phyloP scores from a whole-genome alignment of 1,140 invertebrate genomes.

The Temnothorax nylanderi region DNA sequence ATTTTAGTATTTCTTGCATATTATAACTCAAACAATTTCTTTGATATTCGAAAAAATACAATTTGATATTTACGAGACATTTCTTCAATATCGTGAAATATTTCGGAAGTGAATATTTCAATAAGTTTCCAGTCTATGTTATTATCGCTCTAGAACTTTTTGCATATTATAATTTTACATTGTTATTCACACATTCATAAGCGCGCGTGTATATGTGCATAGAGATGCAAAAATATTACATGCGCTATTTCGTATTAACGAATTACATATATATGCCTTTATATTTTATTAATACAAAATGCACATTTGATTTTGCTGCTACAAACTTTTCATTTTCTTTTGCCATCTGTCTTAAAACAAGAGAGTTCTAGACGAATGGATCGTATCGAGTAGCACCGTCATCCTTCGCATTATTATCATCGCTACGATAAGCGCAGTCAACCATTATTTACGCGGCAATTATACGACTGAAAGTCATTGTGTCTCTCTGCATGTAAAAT shows the following conservation, averaged over 20 bases:
- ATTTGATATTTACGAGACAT: background rate
- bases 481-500: slow-evolving; percentile 56
- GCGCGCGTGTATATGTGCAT: background rate
- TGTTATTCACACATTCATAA: background rate
- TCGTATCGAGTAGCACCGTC: slow-evolving; percentile 60
- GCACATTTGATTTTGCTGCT: background rate
- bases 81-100: background rate
- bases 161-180: background rate
- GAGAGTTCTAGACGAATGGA: slow-evolving; percentile 22
- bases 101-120: background rate
- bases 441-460: slow-evolving; percentile 70
- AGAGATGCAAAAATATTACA: background rate
- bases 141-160: background rate
- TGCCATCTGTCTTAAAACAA: slow-evolving; percentile 4
- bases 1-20: too few relatives aligned
- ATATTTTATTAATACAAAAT: background rate
- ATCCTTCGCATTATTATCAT: slow-evolving; percentile 71
- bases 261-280: background rate
- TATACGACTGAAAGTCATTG: slow-evolving; percentile 59
- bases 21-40: background rate
- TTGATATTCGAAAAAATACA: background rate
- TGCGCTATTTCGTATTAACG: background rate
- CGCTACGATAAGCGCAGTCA: slow-evolving; percentile 71
- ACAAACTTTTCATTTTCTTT: slow-evolving; percentile 12
- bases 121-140: background rate